Evolutionary conservation across 2,797 vertebrate species (phyloP).

Genomic region (Myotis vivesi): DNA sequence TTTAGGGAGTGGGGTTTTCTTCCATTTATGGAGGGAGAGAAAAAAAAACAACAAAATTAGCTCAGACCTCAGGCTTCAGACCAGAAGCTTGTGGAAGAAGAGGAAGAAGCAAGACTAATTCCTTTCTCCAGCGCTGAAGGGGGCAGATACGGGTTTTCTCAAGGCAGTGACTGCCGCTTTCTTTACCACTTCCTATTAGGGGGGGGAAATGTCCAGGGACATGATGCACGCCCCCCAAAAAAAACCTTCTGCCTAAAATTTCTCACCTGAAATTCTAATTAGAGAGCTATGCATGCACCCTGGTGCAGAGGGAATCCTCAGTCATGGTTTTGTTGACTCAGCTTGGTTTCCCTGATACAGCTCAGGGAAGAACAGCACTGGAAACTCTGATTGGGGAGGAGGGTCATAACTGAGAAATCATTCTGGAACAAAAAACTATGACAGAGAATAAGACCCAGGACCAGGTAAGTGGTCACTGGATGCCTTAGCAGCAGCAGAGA

Average conservation of each 20-base stretch:
- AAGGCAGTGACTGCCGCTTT: neutral
- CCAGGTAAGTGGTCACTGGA: neutral
- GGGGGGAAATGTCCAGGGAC: neutral
- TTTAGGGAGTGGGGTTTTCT: neutral
- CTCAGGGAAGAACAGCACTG: neutral
- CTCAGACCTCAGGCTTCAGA: slow-evolving; percentile 24
- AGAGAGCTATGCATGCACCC: neutral
- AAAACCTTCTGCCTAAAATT: slow-evolving; percentile 5
- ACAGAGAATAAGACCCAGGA: neutral
- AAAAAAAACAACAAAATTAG: neutral
- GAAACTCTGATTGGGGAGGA: neutral
- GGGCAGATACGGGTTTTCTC: neutral
- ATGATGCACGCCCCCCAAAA: neutral
- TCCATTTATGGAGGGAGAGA: neutral
- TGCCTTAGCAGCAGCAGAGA: neutral
- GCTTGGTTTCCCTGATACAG: neutral
- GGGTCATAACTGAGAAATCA: neutral
- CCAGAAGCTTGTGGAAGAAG: slow-evolving; percentile 8
- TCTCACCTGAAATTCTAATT: slow-evolving; percentile 22
- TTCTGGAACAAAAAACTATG: slow-evolving; percentile 11
- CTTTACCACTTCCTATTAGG: neutral
- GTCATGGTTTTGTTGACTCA: neutral
- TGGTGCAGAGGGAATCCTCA: neutral
- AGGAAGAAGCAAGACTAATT: neutral
- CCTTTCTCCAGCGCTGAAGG: neutral